Evolutionary conservation across 2,797 vertebrate species (phyloP), one percentile per base, ranked within the genome.

Genomic region (Pangasius djambal): DNA sequence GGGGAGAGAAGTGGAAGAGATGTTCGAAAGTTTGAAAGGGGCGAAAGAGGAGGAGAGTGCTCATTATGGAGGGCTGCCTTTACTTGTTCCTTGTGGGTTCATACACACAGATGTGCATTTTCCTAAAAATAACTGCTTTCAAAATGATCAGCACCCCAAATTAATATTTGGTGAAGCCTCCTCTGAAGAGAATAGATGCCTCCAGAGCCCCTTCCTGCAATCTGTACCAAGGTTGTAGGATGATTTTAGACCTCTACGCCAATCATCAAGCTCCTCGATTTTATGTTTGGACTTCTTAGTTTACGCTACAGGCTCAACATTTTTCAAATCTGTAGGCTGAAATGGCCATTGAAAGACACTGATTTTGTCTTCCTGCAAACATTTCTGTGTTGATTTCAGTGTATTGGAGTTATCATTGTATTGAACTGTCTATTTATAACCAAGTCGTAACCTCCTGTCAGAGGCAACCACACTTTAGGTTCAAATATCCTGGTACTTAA

Each of bases 381-480:
- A 31, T 20, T 79, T 31, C n/a, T 55, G 6, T 59, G 31, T 55
- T 81, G 31, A 81, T 59, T 81, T 59, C 50, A 52, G 6, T 31
- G 44, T 25, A 77, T 7, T 50, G 22, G 12, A 79, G 16, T 22
- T 37, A 34, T 55, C 16, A 25, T 22, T 22, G n/a, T 81, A 81
- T 59, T 37, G 9, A 59, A 37, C 18, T 59, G 78, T 25, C 78
- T 81, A 59, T 81, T 59, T 81, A 81, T 81, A 34, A 22, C 78
- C 50, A 57, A 31, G 15, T 34, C 0, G 28, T 55, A 79, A 25
- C 40, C 44, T 15, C 40, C 75, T 78, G 28, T 78, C 50, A 48
- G 20, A 40, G 7, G 8, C 34, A 72, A 40, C 70, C 72, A 40
- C 5, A 15, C 6, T n/a, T 18, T 78, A 2, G 6, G 13, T 52